Evolutionary conservation across 2,797 vertebrate genomes (phyloP).

Genomic region (Hoplostethus atlanticus): DNA sequence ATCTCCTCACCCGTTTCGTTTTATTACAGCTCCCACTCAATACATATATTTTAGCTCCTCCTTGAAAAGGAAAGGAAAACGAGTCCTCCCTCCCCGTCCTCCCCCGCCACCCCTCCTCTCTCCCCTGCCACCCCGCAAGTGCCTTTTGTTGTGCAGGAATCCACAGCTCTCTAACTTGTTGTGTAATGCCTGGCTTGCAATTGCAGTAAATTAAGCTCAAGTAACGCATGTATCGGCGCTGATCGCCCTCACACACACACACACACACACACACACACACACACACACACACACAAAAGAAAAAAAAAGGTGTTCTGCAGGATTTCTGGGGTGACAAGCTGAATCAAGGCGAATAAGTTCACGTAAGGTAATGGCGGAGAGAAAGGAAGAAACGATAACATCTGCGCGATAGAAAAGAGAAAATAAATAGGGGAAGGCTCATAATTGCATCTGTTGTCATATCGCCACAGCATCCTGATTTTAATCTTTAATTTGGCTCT

Average conservation of each 20-base stretch:
- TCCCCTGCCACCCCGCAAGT: conserved; percentile 33
- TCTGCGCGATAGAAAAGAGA: conserved; percentile 57
- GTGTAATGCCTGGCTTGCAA: conserved; percentile 72
- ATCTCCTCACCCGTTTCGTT: conserved; percentile 78
- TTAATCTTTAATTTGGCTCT: conserved; percentile 78
- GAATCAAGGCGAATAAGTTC: conserved; percentile 64
- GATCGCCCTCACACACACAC: conserved; percentile 5
- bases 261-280: too few species aligned
- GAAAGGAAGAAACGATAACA: conserved; percentile 65
- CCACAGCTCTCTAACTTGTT: conserved; percentile 74
- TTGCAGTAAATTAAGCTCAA: conserved; percentile 74
- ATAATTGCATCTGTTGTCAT: conserved; percentile 74
- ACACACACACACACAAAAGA: background rate
- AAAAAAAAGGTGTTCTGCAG: conserved; percentile 5
- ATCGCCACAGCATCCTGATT: conserved; percentile 60
- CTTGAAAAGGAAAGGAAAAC: conserved; percentile 68
- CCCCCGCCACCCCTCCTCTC: conserved; percentile 2
- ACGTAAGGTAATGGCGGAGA: conserved; percentile 56
- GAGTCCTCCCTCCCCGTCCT: conserved; percentile 46
- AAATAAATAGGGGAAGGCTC: conserved; percentile 61
- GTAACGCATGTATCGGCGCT: conserved; percentile 49
- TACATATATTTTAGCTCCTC: conserved; percentile 78
- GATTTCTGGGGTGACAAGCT: conserved; percentile 45
- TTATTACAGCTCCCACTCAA: conserved; percentile 79
- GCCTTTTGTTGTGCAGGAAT: conserved; percentile 77